phyloP scores from a whole-genome alignment of 2,888 invertebrate species.

The Stenurella melanura region DNA sequence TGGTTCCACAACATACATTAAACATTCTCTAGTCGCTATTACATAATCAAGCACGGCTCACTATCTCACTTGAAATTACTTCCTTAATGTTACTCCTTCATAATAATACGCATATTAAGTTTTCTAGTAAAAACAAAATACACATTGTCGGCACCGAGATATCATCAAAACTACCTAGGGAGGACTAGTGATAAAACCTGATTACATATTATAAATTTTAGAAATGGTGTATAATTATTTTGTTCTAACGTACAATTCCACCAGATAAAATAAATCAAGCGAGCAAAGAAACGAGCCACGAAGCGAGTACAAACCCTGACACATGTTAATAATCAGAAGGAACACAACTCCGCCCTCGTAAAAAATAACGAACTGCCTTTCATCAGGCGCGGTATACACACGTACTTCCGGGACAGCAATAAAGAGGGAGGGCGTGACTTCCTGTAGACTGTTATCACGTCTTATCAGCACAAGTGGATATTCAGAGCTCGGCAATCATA shows the following conservation, averaged over 20 bases:
- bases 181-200: slow-evolving; percentile 45
- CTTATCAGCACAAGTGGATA: slow-evolving; percentile 68
- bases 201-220: slow-evolving; percentile 66
- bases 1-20: too few species aligned
- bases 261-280: slow-evolving; percentile 65
- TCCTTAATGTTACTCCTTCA: neutral
- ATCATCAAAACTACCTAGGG: slow-evolving; percentile 27
- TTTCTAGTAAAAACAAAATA: slow-evolving; percentile 25
- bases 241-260: slow-evolving; percentile 56
- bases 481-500: slow-evolving; percentile 69
- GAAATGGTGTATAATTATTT: slow-evolving; percentile 66
- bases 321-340: slow-evolving; percentile 66
- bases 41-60: neutral
- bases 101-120: slow-evolving; percentile 12
- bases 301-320: slow-evolving; percentile 53
- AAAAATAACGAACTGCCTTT: slow-evolving; percentile 69
- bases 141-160: slow-evolving; percentile 23
- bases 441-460: slow-evolving; percentile 66
- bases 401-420: slow-evolving; percentile 67
- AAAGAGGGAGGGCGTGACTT: slow-evolving; percentile 67
- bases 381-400: slow-evolving; percentile 68
- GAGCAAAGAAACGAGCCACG: slow-evolving; percentile 49
- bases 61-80: neutral
- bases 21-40: neutral
- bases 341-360: slow-evolving; percentile 62